phyloP scores from a whole-genome alignment of 2,797 vertebrate species.

The Dermochelys coriacea region DNA sequence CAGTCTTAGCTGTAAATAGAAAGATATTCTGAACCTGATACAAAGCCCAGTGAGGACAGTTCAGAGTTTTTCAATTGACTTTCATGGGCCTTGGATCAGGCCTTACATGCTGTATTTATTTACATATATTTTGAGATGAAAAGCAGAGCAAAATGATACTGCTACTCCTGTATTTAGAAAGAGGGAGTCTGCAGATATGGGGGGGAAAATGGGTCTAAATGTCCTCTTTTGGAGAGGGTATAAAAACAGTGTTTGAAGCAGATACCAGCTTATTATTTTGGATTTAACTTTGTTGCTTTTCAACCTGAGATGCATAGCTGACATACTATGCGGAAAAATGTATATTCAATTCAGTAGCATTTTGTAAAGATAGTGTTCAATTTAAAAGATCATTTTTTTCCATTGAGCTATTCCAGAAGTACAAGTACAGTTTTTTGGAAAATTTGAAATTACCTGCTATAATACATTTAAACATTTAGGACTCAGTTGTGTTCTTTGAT shows the following conservation, averaged over 20 bases:
- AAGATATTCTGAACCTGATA: not conserved
- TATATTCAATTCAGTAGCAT: not conserved
- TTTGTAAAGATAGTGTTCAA: not conserved
- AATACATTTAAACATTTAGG: not conserved
- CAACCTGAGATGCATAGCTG: not conserved
- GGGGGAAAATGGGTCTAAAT: not conserved
- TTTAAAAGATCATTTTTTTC: not conserved
- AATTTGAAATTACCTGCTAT: not conserved
- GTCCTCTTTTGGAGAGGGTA: not conserved
- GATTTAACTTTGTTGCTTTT: not conserved
- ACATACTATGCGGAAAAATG: not conserved
- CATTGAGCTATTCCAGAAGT: not conserved
- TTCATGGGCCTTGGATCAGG: not conserved
- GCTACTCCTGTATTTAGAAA: not conserved
- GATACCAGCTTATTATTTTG: not conserved
- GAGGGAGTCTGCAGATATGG: not conserved
- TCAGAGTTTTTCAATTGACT: not conserved
- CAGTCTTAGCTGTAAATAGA: not conserved
- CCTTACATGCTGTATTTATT: not conserved
- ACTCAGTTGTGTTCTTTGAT: not conserved
- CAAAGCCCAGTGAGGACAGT: not conserved
- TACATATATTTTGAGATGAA: not conserved
- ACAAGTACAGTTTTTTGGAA: not conserved
- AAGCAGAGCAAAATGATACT: rapidly evolving
- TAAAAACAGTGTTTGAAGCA: not conserved